Percentiles rank a stretch among this genome's conserved stretches.
Evolutionary conservation across 2,888 invertebrate genomes (phyloP).

Genomic region (Pediacus dermestoides): DNA sequence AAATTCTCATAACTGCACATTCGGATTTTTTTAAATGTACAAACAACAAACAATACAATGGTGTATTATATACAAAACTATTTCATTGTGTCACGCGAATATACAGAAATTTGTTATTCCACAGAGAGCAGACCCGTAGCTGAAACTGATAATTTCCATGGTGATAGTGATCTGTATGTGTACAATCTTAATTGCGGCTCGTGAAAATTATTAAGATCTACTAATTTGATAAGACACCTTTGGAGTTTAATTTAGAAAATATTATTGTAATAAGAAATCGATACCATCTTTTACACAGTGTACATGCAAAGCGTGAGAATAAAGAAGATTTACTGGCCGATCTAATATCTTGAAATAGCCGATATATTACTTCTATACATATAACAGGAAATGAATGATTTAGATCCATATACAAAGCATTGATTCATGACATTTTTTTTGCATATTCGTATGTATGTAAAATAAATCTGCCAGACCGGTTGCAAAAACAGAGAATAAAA

Average conservation of each 20-base stretch:
- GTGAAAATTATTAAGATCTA: constrained; percentile 10
- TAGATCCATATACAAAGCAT: constrained; percentile 14
- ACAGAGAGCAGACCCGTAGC: background rate
- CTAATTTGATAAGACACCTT: constrained; percentile 6
- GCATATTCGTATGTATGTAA: constrained; percentile 1
- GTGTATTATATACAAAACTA: background rate
- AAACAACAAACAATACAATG: background rate
- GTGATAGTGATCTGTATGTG: constrained; percentile 5
- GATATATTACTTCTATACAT: constrained; percentile 14
- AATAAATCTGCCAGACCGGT: constrained; percentile 1
- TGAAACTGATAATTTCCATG: background rate
- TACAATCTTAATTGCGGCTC: constrained; percentile 10
- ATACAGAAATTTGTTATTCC: constrained; percentile 3
- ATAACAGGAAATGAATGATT: constrained; percentile 21
- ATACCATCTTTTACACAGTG: constrained; percentile 19
- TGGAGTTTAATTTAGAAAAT: constrained; percentile 11
- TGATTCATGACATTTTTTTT: constrained; percentile 11
- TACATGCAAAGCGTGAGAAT: constrained; percentile 21
- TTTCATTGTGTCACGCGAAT: constrained; percentile 4
- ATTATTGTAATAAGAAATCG: constrained; percentile 23
- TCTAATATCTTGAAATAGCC: constrained; percentile 16
- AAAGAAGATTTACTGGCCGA: constrained; percentile 11
- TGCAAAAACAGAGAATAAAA: background rate
- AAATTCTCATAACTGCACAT: constrained; percentile 7
- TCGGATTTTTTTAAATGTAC: background rate